Percentiles rank a stretch among this genome's conserved stretches.
Evolutionary conservation across 2,888 invertebrate species (phyloP).

Genomic region (Oasisia sp.): DNA sequence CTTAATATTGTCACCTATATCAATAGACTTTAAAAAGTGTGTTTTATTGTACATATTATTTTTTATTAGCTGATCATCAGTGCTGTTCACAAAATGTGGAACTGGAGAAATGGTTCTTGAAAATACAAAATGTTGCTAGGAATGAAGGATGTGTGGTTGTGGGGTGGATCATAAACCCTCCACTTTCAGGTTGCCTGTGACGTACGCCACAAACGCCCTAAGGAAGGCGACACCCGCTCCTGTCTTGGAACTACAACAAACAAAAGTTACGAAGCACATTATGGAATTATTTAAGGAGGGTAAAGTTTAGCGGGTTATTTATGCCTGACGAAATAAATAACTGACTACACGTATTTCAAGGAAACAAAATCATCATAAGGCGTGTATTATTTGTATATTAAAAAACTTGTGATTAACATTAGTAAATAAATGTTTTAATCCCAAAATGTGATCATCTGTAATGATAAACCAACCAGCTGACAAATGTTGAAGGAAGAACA

Average conservation of each 20-base stretch:
- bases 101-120: not conserved
- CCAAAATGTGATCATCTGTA: too few species aligned
- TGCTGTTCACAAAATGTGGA: not conserved
- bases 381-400: too few species aligned
- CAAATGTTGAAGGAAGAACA: too few species aligned
- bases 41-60: not conserved
- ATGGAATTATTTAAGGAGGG: not conserved
- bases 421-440: too few species aligned
- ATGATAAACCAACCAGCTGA: too few species aligned
- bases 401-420: too few species aligned
- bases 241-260: constrained; percentile 28
- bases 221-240: constrained; percentile 29
- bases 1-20: not conserved
- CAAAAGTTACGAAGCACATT: not conserved
- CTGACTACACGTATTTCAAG: not conserved
- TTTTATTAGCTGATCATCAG: not conserved
- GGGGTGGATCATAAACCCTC: not conserved
- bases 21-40: not conserved
- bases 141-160: not conserved
- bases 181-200: constrained; percentile 30
- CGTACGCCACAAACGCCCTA: constrained; percentile 27
- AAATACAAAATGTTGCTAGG: not conserved
- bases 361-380: not conserved
- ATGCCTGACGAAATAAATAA: constrained; percentile 17
- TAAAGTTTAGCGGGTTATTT: not conserved